These are phyloP conservation scores for Aphis gossypii DNA, from an alignment of 1,140 invertebrate genomes.

Conservation along the genomic window DNA sequence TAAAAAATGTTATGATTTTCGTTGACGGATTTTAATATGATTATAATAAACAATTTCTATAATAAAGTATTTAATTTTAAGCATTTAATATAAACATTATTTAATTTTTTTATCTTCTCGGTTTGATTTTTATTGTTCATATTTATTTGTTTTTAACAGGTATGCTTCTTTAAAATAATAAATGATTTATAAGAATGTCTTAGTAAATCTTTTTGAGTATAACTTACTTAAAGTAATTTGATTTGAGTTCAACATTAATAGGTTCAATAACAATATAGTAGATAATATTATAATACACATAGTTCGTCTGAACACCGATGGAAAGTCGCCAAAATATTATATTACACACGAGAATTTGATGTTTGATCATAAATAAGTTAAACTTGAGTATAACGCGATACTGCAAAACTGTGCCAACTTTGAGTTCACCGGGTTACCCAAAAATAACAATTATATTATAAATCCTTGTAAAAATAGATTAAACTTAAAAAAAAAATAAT, in stretches of 20 bases:
- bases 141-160: no score
- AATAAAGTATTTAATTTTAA: no score
- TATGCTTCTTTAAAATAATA: no score
- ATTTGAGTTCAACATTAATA: not conserved
- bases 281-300: not conserved
- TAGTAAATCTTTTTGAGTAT: not conserved
- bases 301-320: not conserved
- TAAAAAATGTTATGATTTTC: no score
- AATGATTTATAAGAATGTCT: not conserved
- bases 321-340: constrained; percentile 35
- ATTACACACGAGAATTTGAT: constrained; percentile 31
- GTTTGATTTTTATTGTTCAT: no score
- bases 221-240: not conserved
- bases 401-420: constrained; percentile 7
- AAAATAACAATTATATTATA: constrained; percentile 32
- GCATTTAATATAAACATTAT: no score
- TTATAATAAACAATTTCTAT: no score
- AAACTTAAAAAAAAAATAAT: not conserved
- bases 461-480: not conserved
- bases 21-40: no score
- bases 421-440: no score
- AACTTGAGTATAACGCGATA: not conserved
- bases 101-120: no score
- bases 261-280: not conserved
- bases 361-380: constrained; percentile 36